Evolutionary conservation across 2,113 vertebrate species (phyloP), one percentile per base, ranked within the genome.

Genomic region (Megaceryle maxima): DNA sequence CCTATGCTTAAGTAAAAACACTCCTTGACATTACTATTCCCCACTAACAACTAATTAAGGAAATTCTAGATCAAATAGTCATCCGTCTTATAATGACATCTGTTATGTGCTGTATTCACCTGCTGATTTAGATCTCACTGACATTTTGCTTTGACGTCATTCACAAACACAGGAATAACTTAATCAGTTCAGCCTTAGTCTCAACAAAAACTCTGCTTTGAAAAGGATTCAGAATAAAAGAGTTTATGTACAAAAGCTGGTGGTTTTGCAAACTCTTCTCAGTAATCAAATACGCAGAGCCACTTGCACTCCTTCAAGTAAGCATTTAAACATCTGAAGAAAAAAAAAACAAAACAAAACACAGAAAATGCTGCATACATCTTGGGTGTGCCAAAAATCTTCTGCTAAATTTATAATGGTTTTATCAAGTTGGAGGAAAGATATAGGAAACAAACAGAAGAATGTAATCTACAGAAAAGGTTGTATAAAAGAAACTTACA

Each of bases 71-170:
- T 37, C 9, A 44, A 90, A 79, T 26, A 89, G 25, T 69, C n/a
- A 17, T 22, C 43, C 63, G 48, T 28, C 68, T 72, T 80, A 29
- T 33, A 80, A 74, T 16, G 10, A 94, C 60, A 60, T 37, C 67
- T 80, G 16, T 33, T 81, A 44, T 37, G 50, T 81, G 72, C 67
- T 88, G 35, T 51, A 51, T 70, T 83, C 73, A 81, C 46, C 69
- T 67, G 77, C 83, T 96, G 75, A 69, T 51, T 79, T 79, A 82
- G 22, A 88, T 37, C 44, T 75, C 72, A 20, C 48, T 94, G 89
- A 67, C 81, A 93, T 84, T 95, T 90, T 67, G 56, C 63, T 91
- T 94, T 92, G 87, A 90, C 11, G 16, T 94, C 81, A 92, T 86
- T 91, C 81, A 50, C 78, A 79, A 94, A 74, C 57, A 94, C 16